Evolutionary conservation across 2,797 vertebrate genomes (phyloP).

Genomic region (Fistularia commersonii): DNA sequence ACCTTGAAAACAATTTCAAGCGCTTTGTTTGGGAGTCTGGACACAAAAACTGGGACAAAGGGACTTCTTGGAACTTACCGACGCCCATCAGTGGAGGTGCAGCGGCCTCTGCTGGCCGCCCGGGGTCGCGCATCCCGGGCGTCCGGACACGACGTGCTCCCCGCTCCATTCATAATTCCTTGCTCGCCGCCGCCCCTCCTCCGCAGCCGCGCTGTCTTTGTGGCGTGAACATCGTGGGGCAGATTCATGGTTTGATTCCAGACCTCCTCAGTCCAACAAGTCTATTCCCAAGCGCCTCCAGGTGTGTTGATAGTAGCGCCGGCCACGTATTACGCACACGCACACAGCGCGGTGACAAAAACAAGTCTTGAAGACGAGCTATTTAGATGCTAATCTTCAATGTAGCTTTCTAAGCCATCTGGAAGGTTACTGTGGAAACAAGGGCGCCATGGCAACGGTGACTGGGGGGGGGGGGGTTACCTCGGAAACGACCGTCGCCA

Average conservation of each 20-base stretch:
- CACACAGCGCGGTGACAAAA: slow-evolving; percentile 8
- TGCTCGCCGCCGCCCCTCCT: slow-evolving; percentile 21
- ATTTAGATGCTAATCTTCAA: slow-evolving; percentile 51
- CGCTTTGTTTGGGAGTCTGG: background rate
- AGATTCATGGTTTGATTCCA: background rate
- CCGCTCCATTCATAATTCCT: slow-evolving; percentile 63
- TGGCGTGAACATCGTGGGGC: background rate
- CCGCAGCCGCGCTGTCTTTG: slow-evolving; percentile 3
- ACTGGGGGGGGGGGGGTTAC: slow-evolving; percentile 80
- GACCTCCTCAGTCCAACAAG: background rate
- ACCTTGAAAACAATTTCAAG: background rate
- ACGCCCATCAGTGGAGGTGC: slow-evolving; percentile 32
- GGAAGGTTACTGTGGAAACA: slow-evolving; percentile 86
- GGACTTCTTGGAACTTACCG: slow-evolving; percentile 47
- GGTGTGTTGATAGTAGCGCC: no score
- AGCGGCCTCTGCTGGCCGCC: slow-evolving; percentile 55
- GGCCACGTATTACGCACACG: slow-evolving; percentile 30
- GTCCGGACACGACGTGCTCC: slow-evolving; percentile 34
- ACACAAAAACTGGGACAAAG: background rate
- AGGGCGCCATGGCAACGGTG: slow-evolving; percentile 92
- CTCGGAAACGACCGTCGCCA: slow-evolving; percentile 88
- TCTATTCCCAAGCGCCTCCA: background rate
- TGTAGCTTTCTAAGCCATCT: slow-evolving; percentile 82
- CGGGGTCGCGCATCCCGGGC: slow-evolving; percentile 30
- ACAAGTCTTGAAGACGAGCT: slow-evolving; percentile 20